Evolutionary conservation across 2,113 vertebrate genomes (phyloP), one percentile per base, ranked within the genome.

Genomic region (Paedocypris sp.): DNA sequence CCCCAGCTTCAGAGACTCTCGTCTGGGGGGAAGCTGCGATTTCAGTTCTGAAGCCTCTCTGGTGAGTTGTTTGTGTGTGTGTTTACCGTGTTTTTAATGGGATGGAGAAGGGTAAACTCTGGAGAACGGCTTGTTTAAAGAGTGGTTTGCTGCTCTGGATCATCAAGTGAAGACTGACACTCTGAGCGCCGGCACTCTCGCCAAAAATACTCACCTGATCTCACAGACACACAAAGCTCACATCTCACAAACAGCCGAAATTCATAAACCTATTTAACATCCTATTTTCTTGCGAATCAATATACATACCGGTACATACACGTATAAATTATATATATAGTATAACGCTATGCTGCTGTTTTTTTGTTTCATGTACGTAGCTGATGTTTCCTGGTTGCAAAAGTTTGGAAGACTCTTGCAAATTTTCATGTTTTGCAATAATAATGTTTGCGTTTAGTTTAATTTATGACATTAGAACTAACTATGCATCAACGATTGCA

Each of bases 171-270:
- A 87, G 72, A 65, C 77, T 68, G 35, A 85, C 82, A 0, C 83
- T 83, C 76, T 87, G 85, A 62, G 82, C 82, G 3, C 85, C 84
- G 0, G 84, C 84, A 19, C 85, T 87, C 63, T 87, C 85, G 8
- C 84, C 85, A 43, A 87, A 83, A 47, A 87, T 31, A 1, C 82
- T 87, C 43, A 87, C 85, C 84, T 87, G 68, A 12, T 35, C 1
- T 6, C 31, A 32, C 43, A 69, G 18, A 36, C 51, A 10, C 68
- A 73, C 69, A 41, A 19, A 41, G 6, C 1, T 41, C 15, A 13
- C 3, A 18, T 41, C 18, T 18, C 13, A 16, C 16, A 19, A 18
- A 41, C 18, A 19, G 4, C 8, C 1, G 10, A 19, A 41, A 10
- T 10, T 5, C 9, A n/a, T n/a, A n/a, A n/a, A n/a, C n/a, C n/a